Evolutionary conservation across 2,113 vertebrate genomes (phyloP).

Genomic region (Poeciliopsis occidentalis): DNA sequence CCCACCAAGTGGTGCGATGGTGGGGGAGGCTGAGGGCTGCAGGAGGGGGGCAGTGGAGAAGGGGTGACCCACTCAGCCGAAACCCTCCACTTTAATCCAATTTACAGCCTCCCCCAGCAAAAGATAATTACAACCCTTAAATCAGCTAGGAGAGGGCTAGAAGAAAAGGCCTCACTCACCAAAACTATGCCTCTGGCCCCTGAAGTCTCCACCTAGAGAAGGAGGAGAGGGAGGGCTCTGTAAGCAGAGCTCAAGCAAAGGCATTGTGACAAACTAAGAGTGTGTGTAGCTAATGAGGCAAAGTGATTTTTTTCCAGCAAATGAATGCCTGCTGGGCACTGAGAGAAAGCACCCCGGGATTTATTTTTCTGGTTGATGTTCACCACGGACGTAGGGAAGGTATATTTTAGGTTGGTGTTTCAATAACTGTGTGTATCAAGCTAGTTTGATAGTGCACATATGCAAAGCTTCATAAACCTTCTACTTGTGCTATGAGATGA

Average conservation of each 20-base stretch:
- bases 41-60: not conserved
- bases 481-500: not conserved
- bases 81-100: conserved; percentile 95
- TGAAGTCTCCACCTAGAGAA: conserved; percentile 82
- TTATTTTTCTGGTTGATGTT: conserved; percentile 68
- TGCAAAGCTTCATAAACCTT: conserved; percentile 4
- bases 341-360: conserved; percentile 68
- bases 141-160: conserved; percentile 83
- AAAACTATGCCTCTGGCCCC: conserved; percentile 84
- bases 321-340: conserved; percentile 72
- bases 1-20: conserved; percentile 92
- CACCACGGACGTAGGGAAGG: conserved; percentile 61
- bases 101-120: conserved; percentile 93
- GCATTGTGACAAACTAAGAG: conserved; percentile 79
- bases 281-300: conserved; percentile 83
- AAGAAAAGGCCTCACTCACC: conserved; percentile 84
- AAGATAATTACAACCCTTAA: conserved; percentile 95
- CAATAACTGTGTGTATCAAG: conserved; percentile 27
- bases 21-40: conserved; percentile 46
- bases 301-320: conserved; percentile 74
- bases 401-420: conserved; percentile 67
- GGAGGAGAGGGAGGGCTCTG: conserved; percentile 72
- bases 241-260: conserved; percentile 77
- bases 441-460: conserved; percentile 8
- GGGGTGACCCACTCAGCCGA: conserved; percentile 88